Conservation (phyloP, 2,888 invertebrate genomes). For the Leistus spinibarbis region DNA sequence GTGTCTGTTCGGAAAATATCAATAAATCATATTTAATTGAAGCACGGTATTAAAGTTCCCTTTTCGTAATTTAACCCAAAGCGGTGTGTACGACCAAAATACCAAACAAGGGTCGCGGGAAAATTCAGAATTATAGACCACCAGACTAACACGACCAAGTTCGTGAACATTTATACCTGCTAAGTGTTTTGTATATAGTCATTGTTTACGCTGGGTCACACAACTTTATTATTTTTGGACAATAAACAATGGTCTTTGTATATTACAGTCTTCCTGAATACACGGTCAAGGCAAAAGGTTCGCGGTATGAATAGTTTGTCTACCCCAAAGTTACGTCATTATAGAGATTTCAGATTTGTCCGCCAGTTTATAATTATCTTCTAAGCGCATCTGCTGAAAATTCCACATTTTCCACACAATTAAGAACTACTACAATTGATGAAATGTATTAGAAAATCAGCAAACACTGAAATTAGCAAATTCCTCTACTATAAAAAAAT, state of each 20-base stretch:
- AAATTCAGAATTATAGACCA: neutral
- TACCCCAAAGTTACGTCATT: neutral
- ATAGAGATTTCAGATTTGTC: no score
- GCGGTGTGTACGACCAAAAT: neutral
- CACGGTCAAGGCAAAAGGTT: neutral
- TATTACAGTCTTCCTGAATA: neutral
- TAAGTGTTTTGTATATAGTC: neutral
- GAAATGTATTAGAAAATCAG: no score
- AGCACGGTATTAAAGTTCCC: neutral
- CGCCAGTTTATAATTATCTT: no score
- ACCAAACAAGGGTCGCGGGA: neutral
- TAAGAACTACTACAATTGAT: no score
- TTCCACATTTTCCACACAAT: no score
- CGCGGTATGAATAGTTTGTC: neutral
- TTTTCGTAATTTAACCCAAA: neutral
- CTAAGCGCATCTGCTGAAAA: no score
- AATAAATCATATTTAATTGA: neutral
- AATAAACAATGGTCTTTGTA: neutral
- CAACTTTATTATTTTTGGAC: neutral
- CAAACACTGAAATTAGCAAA: no score
- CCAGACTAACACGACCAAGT: neutral
- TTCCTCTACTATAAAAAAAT: no score
- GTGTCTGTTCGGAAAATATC: neutral
- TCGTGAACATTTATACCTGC: neutral
- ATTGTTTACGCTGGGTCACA: neutral